These are phyloP conservation scores for Coccyzus lansbergi DNA, from an alignment of 2,797 vertebrate genomes.

Conservation along the genomic window DNA sequence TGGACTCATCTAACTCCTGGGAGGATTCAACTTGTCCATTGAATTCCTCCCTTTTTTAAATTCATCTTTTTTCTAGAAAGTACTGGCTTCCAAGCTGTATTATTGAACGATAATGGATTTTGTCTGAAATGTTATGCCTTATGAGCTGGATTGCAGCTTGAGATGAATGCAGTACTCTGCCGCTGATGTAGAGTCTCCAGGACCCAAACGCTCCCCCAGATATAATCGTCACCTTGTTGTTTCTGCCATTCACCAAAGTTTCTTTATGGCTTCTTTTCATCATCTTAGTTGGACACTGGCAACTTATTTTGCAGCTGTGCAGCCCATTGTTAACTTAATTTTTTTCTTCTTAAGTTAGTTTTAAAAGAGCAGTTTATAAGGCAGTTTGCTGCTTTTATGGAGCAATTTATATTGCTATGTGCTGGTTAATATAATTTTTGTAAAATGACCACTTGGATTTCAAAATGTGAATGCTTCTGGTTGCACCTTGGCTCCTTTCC, in stretches of 20 bases:
- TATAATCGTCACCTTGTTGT: neutral
- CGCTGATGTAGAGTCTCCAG: neutral
- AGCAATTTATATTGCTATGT: constrained; percentile 14
- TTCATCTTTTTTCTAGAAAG: neutral
- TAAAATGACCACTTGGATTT: constrained; percentile 52
- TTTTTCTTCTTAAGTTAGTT: neutral
- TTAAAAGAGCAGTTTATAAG: constrained; percentile 22
- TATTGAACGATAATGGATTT: neutral
- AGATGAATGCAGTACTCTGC: neutral
- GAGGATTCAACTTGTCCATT: neutral
- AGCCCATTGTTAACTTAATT: neutral
- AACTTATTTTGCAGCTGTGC: constrained; percentile 29
- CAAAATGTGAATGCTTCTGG: constrained; percentile 15
- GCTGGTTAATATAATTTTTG: constrained; percentile 59
- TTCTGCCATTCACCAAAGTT: constrained; percentile 13
- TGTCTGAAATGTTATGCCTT: neutral
- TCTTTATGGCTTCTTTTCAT: constrained; percentile 33
- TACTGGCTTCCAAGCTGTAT: neutral
- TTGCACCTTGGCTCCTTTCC: constrained; percentile 55
- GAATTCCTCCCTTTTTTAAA: neutral
- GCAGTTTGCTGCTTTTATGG: constrained; percentile 26
- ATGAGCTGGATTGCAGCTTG: neutral
- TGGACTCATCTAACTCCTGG: neutral
- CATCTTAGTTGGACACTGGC: neutral
- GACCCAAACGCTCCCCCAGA: neutral